phyloP scores from a whole-genome alignment of 2,797 vertebrate species.

The Oophaga sylvatica region DNA sequence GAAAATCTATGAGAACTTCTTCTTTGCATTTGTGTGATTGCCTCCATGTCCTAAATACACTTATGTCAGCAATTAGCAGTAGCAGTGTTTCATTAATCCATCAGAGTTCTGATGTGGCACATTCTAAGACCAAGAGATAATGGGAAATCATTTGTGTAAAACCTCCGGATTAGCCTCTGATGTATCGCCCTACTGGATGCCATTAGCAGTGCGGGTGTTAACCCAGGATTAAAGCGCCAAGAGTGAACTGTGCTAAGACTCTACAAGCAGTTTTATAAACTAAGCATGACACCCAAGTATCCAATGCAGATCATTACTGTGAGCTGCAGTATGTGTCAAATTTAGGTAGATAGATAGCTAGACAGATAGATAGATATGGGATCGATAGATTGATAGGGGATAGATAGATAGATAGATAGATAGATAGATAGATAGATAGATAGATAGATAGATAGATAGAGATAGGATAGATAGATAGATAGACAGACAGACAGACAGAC shows the following conservation, averaged over 20 bases:
- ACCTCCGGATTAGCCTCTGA: conserved; percentile 71
- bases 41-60: conserved; percentile 73
- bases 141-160: conserved; percentile 74
- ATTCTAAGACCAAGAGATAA: conserved; percentile 74
- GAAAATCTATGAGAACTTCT: conserved; percentile 67
- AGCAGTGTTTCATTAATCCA: conserved; percentile 85
- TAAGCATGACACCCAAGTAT: conserved; percentile 15
- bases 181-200: conserved; percentile 60
- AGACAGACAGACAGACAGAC: too few species aligned
- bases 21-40: conserved; percentile 70
- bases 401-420: too few species aligned
- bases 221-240: conserved; percentile 59
- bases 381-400: too few species aligned
- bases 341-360: too few species aligned
- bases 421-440: too few species aligned
- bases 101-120: conserved; percentile 72
- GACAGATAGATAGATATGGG: too few species aligned
- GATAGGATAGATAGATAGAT: too few species aligned
- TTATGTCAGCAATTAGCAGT: conserved; percentile 84
- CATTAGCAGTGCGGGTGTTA: conserved; percentile 63
- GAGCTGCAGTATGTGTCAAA: too few species aligned
- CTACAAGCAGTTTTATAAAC: conserved; percentile 42
- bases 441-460: too few species aligned
- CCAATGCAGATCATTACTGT: conserved; percentile 7
- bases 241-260: fast-evolving